Evolutionary conservation across 2,113 vertebrate genomes (phyloP).

Genomic region (Forbesichthys papilliferus): DNA sequence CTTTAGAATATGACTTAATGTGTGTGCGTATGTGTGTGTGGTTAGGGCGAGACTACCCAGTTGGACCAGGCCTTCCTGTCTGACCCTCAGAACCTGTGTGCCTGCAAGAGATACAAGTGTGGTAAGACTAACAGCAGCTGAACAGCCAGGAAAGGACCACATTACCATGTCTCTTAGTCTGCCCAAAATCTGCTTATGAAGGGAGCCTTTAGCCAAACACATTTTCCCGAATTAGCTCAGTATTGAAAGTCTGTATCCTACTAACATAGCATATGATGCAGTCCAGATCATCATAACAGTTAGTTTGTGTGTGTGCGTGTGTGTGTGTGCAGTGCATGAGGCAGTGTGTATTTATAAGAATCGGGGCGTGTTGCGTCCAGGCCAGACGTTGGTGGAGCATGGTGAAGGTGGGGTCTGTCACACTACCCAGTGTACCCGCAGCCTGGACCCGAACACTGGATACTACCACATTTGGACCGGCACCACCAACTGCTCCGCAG

Average conservation of each 20-base stretch:
- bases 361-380: slow-evolving; percentile 85
- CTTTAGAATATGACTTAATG: background rate
- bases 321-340: slow-evolving; percentile 81
- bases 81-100: slow-evolving; percentile 84
- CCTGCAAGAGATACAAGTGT: slow-evolving; percentile 88
- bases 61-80: slow-evolving; percentile 82
- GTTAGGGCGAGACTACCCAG: slow-evolving; percentile 87
- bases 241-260: too few relatives aligned
- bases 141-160: background rate
- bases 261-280: too few relatives aligned
- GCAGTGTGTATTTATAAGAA: slow-evolving; percentile 87
- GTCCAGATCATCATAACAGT: background rate
- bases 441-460: slow-evolving; percentile 80
- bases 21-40: slow-evolving; percentile 19
- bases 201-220: background rate
- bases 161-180: background rate
- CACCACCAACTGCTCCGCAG: slow-evolving; percentile 83
- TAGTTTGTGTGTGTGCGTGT: slow-evolving; percentile 27
- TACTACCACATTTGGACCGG: slow-evolving; percentile 83
- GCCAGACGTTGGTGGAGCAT: slow-evolving; percentile 89
- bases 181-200: background rate
- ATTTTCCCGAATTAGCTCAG: background rate
- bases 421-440: slow-evolving; percentile 81
- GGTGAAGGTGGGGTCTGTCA: slow-evolving; percentile 81
- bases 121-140: slow-evolving; percentile 75